Evolutionary conservation across 2,888 invertebrate species (phyloP).

Genomic region (Palloptera scutellata): DNA sequence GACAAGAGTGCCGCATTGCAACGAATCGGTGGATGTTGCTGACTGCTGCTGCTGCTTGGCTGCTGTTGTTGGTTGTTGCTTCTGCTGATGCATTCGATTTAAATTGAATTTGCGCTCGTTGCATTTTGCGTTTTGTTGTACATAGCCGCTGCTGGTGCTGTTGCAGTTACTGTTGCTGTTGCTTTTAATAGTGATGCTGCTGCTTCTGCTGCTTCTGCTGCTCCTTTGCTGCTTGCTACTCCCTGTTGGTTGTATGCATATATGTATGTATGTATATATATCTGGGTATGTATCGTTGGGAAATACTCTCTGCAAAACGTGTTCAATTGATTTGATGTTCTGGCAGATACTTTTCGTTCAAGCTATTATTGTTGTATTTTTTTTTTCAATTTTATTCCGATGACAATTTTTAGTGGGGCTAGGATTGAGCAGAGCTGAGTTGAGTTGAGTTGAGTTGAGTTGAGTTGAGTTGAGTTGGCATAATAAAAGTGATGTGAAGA

Average conservation of each 20-base stretch:
- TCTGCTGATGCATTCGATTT: slow-evolving; percentile 30
- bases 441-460: background rate
- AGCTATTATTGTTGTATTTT: background rate
- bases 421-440: background rate
- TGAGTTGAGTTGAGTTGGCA: background rate
- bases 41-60: too few species aligned
- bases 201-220: slow-evolving; percentile 3
- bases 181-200: background rate
- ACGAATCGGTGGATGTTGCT: too few species aligned
- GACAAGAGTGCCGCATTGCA: background rate
- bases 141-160: slow-evolving; percentile 1
- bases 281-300: background rate
- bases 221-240: background rate
- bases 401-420: too few species aligned
- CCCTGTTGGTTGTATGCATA: too few species aligned
- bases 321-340: slow-evolving; percentile 47
- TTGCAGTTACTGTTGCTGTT: slow-evolving; percentile 6
- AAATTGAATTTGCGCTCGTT: slow-evolving; percentile 34
- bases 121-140: slow-evolving; percentile 17
- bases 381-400: background rate
- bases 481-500: background rate
- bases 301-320: slow-evolving; percentile 36
- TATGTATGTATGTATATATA: too few species aligned
- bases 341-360: slow-evolving; percentile 35
- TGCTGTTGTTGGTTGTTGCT: background rate